Evolutionary conservation across 2,797 vertebrate species (phyloP).

Genomic region (Micromesistius poutassou): DNA sequence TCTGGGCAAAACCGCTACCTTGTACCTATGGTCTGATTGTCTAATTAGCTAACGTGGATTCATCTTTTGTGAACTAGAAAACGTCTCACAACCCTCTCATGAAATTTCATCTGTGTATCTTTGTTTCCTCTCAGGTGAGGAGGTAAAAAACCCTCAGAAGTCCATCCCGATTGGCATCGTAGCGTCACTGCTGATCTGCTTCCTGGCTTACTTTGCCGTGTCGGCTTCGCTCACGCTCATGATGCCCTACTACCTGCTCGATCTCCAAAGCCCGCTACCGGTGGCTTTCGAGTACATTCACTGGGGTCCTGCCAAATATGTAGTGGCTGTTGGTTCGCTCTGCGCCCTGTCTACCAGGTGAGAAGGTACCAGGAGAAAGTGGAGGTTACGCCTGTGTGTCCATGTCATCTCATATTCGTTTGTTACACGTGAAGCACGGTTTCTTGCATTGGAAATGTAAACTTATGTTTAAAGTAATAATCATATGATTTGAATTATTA

Average conservation of each 20-base stretch:
- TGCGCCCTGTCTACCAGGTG: slow-evolving; percentile 87
- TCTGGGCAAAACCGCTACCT: background rate
- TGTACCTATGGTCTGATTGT: background rate
- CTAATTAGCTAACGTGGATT: background rate
- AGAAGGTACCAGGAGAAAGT: background rate
- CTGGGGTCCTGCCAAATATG: slow-evolving; percentile 79
- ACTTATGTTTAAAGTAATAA: background rate
- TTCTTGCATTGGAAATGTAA: background rate
- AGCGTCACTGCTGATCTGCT: slow-evolving; percentile 83
- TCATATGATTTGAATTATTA: background rate
- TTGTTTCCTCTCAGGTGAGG: slow-evolving; percentile 74
- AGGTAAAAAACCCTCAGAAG: slow-evolving; percentile 83
- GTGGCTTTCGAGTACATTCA: slow-evolving; percentile 77
- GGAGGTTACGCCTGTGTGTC: background rate
- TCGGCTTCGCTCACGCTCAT: slow-evolving; percentile 86
- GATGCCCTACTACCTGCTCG: slow-evolving; percentile 85
- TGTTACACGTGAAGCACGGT: background rate
- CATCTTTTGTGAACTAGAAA: background rate
- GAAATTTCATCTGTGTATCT: background rate
- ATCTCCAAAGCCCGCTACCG: slow-evolving; percentile 77
- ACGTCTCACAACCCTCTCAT: background rate
- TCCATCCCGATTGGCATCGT: slow-evolving; percentile 82
- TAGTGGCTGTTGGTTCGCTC: slow-evolving; percentile 81
- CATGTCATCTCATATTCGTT: background rate
- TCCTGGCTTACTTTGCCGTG: slow-evolving; percentile 83